Conservation (phyloP, 2,113 vertebrate species). For the Pyrgilauda ruficollis region DNA sequence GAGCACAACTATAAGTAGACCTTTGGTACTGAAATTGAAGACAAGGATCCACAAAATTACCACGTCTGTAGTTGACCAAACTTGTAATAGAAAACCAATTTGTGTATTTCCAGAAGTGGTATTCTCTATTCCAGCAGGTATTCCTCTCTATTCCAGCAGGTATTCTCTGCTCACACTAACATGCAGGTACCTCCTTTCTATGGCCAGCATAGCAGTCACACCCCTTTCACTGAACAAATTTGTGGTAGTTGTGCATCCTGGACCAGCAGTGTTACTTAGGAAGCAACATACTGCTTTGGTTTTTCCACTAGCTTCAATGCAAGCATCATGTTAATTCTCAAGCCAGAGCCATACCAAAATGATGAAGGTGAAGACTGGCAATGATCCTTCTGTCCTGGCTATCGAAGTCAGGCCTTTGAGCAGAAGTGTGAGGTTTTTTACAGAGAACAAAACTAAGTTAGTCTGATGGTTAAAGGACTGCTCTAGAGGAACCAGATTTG, state of each 20-base stretch:
- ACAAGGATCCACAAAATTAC: background rate
- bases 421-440: background rate
- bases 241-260: fast-evolving
- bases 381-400: background rate
- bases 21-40: background rate
- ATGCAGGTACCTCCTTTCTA: background rate
- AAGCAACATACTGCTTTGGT: background rate
- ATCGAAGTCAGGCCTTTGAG: background rate
- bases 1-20: background rate
- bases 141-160: background rate
- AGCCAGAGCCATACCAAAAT: background rate
- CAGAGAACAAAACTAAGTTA: background rate
- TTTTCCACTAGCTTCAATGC: background rate
- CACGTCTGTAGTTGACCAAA: background rate
- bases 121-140: no score
- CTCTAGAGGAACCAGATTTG: background rate
- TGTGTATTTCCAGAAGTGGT: background rate
- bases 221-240: background rate
- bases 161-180: background rate
- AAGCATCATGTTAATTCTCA: background rate
- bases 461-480: background rate
- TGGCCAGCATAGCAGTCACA: background rate
- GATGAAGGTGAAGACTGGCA: background rate
- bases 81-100: background rate
- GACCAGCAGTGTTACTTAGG: background rate